Evolutionary conservation across 2,113 vertebrate species (phyloP), one percentile per base, ranked within the genome.

Genomic region (Plecturocebus donacophilus): DNA sequence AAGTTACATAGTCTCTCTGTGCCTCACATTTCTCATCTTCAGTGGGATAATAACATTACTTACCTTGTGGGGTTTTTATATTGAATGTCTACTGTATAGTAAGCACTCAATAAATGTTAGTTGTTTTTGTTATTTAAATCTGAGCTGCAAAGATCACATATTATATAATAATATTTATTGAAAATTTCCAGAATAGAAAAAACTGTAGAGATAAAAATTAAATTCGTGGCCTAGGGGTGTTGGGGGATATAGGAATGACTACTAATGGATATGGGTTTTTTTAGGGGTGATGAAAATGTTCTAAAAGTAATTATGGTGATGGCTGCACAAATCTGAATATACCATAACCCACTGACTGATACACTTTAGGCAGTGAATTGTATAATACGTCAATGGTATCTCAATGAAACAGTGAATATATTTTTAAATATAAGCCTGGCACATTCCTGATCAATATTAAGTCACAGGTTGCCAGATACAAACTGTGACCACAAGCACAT

Each of bases 251-350:
- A 20, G 23, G 11, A 85, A 38, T 76, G 21, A 70, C n/a, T 91
- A 14, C 23, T 87, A 56, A 70, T 85, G 27, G 45, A 4, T 77
- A 4, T 70, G 17, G 54, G 21, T 8, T 30, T 12, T 90, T 81
- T 90, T 19, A 90, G 35, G n/a, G 23, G 16, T 93, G 54, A 47
- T 97, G 47, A 97, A 93, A 81, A 75, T 88, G 40, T 96, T 92
- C 42, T 61, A 75, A 87, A 75, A 64, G 35, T 96, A 79, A 70
- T 83, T 84, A 27, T 76, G 38, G n/a, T 64, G 27, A 73, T 75
- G 6, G 42, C 2, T 40, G 20, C 7, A 87, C 3, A 54, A 42
- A 13, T 84, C 49, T 83, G n/a, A 95, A 56, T 64, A 38, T 94
- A 16, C 27, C 64, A 75, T 89, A 89, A 94, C 11, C 14, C 32